Conservation (phyloP, 2,113 vertebrate genomes). For the Mixornis gularis region DNA sequence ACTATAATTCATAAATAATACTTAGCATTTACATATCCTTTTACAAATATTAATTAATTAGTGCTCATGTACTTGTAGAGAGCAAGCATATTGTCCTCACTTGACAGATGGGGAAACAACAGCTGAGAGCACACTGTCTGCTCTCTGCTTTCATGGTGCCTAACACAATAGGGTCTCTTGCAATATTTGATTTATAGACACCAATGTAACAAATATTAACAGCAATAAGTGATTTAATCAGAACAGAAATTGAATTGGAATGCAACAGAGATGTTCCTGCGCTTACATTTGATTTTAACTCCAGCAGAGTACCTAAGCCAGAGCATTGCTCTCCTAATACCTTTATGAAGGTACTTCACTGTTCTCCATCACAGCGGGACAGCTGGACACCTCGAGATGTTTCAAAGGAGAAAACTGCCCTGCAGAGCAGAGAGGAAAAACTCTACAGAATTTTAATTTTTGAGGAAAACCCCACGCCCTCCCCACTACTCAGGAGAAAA, state of each 20-base stretch:
- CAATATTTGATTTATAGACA: background rate
- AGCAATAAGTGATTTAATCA: background rate
- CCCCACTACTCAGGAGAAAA: rapidly evolving
- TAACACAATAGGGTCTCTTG: background rate
- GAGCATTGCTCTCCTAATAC: background rate
- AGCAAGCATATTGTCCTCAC: background rate
- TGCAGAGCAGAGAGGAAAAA: background rate
- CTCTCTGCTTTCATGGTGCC: background rate
- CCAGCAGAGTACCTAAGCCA: background rate
- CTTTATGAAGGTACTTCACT: background rate
- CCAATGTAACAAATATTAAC: background rate
- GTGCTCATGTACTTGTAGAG: background rate
- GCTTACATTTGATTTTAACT: background rate
- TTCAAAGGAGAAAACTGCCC: background rate
- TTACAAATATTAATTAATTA: conserved; percentile 54
- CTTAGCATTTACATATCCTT: conserved; percentile 24
- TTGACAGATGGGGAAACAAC: conserved; percentile 32
- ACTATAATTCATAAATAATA: conserved; percentile 40
- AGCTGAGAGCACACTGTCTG: background rate
- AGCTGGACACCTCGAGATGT: background rate
- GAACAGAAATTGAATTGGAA: background rate
- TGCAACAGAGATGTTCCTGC: background rate
- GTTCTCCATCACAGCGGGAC: background rate
- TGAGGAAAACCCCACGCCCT: rapidly evolving
- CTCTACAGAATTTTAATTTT: background rate